phyloP scores from a whole-genome alignment of 1,140 invertebrate species.

The Sinella curviseta region DNA sequence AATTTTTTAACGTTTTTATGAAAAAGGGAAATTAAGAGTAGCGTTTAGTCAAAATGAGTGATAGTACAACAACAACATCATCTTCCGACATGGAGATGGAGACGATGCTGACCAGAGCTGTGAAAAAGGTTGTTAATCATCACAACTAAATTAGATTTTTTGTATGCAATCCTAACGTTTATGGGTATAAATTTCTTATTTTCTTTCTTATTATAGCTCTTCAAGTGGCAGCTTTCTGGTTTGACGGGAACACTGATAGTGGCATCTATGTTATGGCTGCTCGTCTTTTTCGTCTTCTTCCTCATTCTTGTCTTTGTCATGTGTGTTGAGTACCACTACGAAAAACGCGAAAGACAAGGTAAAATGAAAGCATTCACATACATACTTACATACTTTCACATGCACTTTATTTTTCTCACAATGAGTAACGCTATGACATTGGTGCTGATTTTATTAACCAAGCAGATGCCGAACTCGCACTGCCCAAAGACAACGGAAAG shows the following conservation, averaged over 20 bases:
- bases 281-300: not conserved
- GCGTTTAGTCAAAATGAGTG: not conserved
- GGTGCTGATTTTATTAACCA: not conserved
- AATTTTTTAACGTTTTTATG: not conserved
- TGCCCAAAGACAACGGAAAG: not conserved
- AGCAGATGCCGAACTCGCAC: not conserved
- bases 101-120: constrained; percentile 4
- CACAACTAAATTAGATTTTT: not conserved
- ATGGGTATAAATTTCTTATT: too few relatives aligned
- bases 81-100: not conserved
- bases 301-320: constrained; percentile 16
- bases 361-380: too few relatives aligned
- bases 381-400: too few relatives aligned
- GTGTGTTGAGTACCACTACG: constrained; percentile 25
- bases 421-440: too few relatives aligned
- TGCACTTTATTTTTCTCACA: too few relatives aligned
- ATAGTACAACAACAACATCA: not conserved
- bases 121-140: not conserved
- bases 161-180: not conserved
- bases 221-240: constrained; percentile 10
- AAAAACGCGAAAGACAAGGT: constrained; percentile 12
- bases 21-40: not conserved
- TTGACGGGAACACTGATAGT: constrained; percentile 8
- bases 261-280: not conserved
- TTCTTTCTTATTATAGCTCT: not conserved